A percentile compares a stretch with the other conserved stretches of the same genome.
Conservation (phyloP, 2,113 vertebrate species). For the Indicator maculatus region DNA sequence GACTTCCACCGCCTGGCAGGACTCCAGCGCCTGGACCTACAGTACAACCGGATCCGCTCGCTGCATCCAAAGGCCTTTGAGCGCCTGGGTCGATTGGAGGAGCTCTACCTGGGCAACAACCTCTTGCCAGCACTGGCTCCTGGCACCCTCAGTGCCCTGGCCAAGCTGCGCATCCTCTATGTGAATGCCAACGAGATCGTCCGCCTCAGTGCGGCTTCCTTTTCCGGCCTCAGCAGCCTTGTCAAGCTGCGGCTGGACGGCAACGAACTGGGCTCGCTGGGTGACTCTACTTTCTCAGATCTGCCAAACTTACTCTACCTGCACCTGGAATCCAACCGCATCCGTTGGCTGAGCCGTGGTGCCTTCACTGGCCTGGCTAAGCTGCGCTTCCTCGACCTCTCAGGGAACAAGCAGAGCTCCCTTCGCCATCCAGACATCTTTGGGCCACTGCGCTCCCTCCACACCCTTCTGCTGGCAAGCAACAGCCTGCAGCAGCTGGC, state of each 20-base stretch:
- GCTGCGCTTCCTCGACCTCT: constrained; percentile 90
- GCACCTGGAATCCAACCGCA: constrained; percentile 90
- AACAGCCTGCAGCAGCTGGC: constrained; percentile 86
- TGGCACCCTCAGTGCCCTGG: constrained; percentile 83
- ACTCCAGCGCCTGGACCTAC: constrained; percentile 88
- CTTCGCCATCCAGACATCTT: constrained; percentile 82
- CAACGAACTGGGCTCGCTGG: constrained; percentile 83
- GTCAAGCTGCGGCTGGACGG: constrained; percentile 90
- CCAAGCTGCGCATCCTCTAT: constrained; percentile 86
- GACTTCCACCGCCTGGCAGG: constrained; percentile 85
- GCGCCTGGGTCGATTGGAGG: constrained; percentile 84
- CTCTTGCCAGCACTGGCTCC: constrained; percentile 78
- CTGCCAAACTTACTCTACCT: constrained; percentile 87
- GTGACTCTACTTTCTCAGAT: constrained; percentile 85
- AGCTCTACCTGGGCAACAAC: constrained; percentile 95
- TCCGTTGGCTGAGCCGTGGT: constrained; percentile 87
- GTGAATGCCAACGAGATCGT: constrained; percentile 87
- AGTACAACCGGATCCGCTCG: constrained; percentile 89
- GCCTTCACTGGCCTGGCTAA: constrained; percentile 85
- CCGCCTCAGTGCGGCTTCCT: constrained; percentile 80
- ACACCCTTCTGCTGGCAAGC: constrained; percentile 86
- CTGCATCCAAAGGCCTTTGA: constrained; percentile 91
- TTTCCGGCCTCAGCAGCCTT: constrained; percentile 82
- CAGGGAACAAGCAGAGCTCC: constrained; percentile 86
- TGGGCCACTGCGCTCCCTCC: constrained; percentile 81